These are phyloP conservation scores for Acromyrmex charruanus DNA, from an alignment of 1,140 invertebrate genomes.

Conservation along the genomic window DNA sequence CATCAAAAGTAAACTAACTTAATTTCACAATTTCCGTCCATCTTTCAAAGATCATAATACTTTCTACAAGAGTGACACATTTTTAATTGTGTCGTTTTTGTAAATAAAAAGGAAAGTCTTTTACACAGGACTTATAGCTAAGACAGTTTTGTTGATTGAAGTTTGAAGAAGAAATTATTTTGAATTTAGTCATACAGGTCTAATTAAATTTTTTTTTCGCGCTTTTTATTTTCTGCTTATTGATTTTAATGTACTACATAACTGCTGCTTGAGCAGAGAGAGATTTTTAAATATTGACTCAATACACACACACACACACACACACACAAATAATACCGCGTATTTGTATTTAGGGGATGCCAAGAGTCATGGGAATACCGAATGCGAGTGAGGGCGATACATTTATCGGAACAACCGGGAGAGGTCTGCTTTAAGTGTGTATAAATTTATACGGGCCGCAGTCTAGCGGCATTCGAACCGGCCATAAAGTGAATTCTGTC, in stretches of 20 bases:
- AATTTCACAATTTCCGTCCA: too few relatives aligned
- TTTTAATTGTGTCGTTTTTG: too few relatives aligned
- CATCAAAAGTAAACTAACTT: too few relatives aligned
- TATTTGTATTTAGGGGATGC: not conserved
- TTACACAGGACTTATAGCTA: too few relatives aligned
- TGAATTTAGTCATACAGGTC: too few relatives aligned
- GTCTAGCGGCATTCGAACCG: constrained; percentile 48
- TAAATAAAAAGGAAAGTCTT: too few relatives aligned
- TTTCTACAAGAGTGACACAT: too few relatives aligned
- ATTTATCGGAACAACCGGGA: constrained; percentile 57
- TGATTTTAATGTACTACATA: not conserved
- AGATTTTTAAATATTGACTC: not conserved
- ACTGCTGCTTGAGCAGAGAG: not conserved
- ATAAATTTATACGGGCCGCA: constrained; percentile 54
- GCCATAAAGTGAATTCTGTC: constrained; percentile 67
- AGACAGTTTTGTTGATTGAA: too few relatives aligned
- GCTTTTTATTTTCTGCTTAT: constrained; percentile 18
- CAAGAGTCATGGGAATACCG: constrained; percentile 39
- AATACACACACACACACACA: not conserved
- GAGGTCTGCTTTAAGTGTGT: constrained; percentile 54
- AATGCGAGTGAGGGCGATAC: constrained; percentile 35
- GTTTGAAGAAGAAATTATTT: too few relatives aligned
- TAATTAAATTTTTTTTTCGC: not conserved
- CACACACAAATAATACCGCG: not conserved
- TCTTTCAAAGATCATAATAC: too few relatives aligned